phyloP scores from a whole-genome alignment of 2,113 vertebrate genomes.

The Aleadryas rufinucha region DNA sequence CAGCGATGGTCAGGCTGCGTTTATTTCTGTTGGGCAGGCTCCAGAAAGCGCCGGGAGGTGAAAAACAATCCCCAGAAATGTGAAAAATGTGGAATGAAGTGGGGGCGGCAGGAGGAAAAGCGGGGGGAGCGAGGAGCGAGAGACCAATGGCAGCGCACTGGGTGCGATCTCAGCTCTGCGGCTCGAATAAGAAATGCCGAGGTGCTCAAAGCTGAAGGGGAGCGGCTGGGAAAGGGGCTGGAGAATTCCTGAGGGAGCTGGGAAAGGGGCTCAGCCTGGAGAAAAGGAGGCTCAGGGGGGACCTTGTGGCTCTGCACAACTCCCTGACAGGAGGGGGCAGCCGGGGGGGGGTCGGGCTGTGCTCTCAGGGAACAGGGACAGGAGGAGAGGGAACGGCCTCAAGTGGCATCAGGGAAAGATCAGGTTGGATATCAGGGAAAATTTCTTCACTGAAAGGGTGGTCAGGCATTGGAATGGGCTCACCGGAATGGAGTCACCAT shows the following conservation, averaged over 20 bases:
- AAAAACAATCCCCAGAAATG: slow-evolving; percentile 51
- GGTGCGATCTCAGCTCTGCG: background rate
- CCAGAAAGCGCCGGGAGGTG: background rate
- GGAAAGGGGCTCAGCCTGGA: background rate
- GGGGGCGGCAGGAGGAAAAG: background rate
- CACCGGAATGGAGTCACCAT: background rate
- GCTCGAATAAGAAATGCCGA: background rate
- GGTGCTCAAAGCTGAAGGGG: background rate
- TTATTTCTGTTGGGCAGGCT: slow-evolving; percentile 46
- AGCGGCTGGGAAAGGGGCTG: background rate
- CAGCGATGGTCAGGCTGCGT: background rate
- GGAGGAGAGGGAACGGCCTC: fast-evolving
- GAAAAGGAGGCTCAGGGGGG: background rate
- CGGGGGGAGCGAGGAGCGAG: background rate
- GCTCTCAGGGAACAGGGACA: background rate
- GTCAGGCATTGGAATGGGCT: background rate
- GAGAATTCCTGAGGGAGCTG: too few species aligned
- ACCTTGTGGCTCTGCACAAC: background rate
- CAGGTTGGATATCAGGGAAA: background rate
- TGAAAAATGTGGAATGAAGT: slow-evolving; percentile 29
- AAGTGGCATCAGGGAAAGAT: background rate
- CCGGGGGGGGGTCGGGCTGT: background rate
- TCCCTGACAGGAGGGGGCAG: background rate
- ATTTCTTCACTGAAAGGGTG: too few species aligned
- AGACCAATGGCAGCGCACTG: background rate